These are phyloP conservation scores for Stegophylla sp. DNA, from an alignment of 2,888 invertebrate genomes.

Conservation along the genomic window DNA sequence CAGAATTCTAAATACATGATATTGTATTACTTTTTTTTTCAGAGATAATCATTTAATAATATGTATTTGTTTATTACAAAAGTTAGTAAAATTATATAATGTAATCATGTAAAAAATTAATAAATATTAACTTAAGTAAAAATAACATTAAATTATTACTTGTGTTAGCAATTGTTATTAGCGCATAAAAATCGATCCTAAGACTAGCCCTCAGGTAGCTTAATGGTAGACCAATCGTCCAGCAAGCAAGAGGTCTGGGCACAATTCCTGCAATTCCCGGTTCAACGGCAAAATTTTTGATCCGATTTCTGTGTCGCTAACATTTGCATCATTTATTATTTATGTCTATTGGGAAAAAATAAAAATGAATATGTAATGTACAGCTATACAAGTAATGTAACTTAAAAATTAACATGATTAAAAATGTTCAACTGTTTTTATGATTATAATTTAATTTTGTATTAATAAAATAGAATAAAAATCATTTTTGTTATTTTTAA, in stretches of 20 bases:
- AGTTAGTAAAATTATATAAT: background rate
- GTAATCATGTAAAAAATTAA: slow-evolving; percentile 13
- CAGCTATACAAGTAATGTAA: too few relatives aligned
- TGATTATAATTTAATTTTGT: slow-evolving; percentile 15
- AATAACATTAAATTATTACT: background rate
- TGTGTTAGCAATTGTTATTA: background rate
- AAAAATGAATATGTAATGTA: background rate
- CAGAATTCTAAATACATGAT: background rate
- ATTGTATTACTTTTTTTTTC: too few relatives aligned
- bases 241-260: too few relatives aligned
- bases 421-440: background rate
- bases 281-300: too few relatives aligned
- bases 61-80: background rate
- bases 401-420: background rate
- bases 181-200: too few relatives aligned
- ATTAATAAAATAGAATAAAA: too few relatives aligned
- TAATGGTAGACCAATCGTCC: too few relatives aligned
- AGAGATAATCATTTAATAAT: too few relatives aligned
- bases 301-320: too few relatives aligned
- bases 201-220: too few relatives aligned
- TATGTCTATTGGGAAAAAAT: background rate
- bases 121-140: slow-evolving; percentile 14
- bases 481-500: too few relatives aligned
- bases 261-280: too few relatives aligned
- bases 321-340: background rate